Conservation (phyloP, 2,113 vertebrate genomes). For the Anarrhichthys ocellatus region DNA sequence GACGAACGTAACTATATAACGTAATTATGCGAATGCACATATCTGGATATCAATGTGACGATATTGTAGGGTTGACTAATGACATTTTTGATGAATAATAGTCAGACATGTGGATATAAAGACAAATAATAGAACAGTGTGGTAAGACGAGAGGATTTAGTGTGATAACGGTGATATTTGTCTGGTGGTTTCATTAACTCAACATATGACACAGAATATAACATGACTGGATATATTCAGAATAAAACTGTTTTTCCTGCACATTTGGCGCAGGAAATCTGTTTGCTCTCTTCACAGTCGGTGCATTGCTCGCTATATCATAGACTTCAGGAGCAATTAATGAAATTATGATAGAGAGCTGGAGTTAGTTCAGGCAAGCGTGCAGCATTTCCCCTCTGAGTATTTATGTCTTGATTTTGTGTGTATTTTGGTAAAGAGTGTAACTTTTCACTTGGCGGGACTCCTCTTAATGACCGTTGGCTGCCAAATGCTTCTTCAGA, state of each 20-base stretch:
- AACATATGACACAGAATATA: conserved; percentile 47
- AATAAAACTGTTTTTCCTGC: conserved; percentile 50
- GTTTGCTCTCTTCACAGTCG: conserved; percentile 68
- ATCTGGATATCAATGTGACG: too few species aligned
- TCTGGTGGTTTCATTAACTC: conserved; percentile 25
- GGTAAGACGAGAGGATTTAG: not conserved
- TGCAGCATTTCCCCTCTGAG: conserved; percentile 73
- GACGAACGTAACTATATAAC: too few species aligned
- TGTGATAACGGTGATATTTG: conserved; percentile 6
- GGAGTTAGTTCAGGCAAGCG: conserved; percentile 75
- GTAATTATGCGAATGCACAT: too few species aligned
- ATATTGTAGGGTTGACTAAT: not conserved
- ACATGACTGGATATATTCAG: conserved; percentile 32
- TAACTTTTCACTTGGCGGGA: conserved; percentile 81
- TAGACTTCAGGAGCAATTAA: conserved; percentile 79
- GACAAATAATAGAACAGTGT: too few species aligned
- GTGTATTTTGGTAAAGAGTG: conserved; percentile 78
- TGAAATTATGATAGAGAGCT: conserved; percentile 78
- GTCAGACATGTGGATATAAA: not conserved
- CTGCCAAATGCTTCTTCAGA: conserved; percentile 80
- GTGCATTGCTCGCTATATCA: conserved; percentile 69
- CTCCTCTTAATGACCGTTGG: conserved; percentile 79
- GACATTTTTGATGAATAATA: not conserved
- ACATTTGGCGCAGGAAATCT: conserved; percentile 68
- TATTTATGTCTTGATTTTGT: conserved; percentile 77